Evolutionary conservation across 1,140 invertebrate genomes (phyloP), one percentile per base, ranked within the genome.

Genomic region (Caerostris darwini): DNA sequence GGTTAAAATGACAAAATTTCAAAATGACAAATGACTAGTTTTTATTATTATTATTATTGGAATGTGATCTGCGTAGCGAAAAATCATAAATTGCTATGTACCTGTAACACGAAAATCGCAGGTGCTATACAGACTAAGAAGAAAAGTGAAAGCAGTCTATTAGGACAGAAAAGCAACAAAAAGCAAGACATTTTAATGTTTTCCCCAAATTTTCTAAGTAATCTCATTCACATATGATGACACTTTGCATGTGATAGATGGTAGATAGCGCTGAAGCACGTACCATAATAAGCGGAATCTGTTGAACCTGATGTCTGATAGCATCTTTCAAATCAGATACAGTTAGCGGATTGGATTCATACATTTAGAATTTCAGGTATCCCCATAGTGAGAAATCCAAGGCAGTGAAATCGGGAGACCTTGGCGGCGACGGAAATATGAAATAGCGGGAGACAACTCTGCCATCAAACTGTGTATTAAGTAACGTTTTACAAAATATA

Each of bases 381-480:
- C 54, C 12, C 87, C 5, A 71, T n/a, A 90, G 34, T 2, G 12
- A 71, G 53, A 88, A 14, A 19, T 88, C 58, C 4, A 1, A 34
- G 4, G 59, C 10, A 10, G 58, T 88, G 3, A 88, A 10, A 88
- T 88, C 86, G 64, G 86, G 86, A 88, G 59, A 88, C 59, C 86
- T 8, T 67, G 59, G 59, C 53, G 34, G 86, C 59, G 59, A 88
- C 67, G 59, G 59, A 17, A 88, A 67, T 34, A 6, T 54, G 7
- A 10, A 88, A 67, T 50, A 10, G 7, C 19, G 53, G 58, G 34
- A 34, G 34, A 1, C 2, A 34, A 34, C 34, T 34, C 34, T 34
- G 34, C 2, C 34, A 34, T 34, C 34, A 34, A 34, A 34, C 2
- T 34, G 34, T 34, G 34, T 34, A 2, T 2, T 34, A 34, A 34